Percentiles rank a stretch among this genome's conserved stretches.
Evolutionary conservation across 2,888 invertebrate genomes (phyloP).

Genomic region (Gymnoscelis rufifasciata): DNA sequence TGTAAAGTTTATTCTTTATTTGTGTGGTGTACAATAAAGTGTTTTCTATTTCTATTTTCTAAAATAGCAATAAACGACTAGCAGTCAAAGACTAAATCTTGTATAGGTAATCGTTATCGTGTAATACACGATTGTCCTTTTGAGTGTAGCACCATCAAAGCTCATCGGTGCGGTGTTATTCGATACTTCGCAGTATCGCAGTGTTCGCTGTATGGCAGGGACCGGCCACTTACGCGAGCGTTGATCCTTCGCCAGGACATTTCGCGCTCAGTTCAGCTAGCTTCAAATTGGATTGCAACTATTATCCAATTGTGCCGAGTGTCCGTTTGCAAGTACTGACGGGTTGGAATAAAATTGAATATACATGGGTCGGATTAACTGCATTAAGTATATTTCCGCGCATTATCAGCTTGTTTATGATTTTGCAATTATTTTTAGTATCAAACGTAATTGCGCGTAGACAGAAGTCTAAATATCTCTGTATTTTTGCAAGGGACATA

Average conservation of each 20-base stretch:
- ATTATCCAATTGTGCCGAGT: slow-evolving; percentile 40
- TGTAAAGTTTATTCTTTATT: too few species aligned
- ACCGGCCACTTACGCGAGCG: slow-evolving; percentile 13
- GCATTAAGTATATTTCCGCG: too few species aligned
- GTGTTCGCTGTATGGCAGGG: neutral
- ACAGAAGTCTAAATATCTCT: too few species aligned
- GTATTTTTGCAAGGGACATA: too few species aligned
- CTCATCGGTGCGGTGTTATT: slow-evolving; percentile 1
- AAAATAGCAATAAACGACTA: too few species aligned
- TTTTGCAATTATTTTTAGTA: too few species aligned
- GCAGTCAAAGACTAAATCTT: too few species aligned
- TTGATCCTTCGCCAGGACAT: slow-evolving; percentile 19
- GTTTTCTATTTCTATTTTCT: too few species aligned
- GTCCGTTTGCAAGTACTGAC: slow-evolving; percentile 20
- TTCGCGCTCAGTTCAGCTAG: slow-evolving; percentile 21
- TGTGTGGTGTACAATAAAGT: too few species aligned
- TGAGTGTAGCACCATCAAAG: slow-evolving; percentile 1
- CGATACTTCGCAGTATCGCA: neutral
- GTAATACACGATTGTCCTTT: neutral
- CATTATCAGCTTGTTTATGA: too few species aligned
- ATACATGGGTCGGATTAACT: neutral
- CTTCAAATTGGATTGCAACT: slow-evolving; percentile 43
- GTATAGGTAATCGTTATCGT: too few species aligned
- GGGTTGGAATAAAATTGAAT: slow-evolving; percentile 10
- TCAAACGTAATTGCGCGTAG: too few species aligned